A percentile compares a stretch with the other conserved stretches of the same genome.
Conservation (phyloP, 2,797 vertebrate genomes). For the Hoplostethus mediterraneus region DNA sequence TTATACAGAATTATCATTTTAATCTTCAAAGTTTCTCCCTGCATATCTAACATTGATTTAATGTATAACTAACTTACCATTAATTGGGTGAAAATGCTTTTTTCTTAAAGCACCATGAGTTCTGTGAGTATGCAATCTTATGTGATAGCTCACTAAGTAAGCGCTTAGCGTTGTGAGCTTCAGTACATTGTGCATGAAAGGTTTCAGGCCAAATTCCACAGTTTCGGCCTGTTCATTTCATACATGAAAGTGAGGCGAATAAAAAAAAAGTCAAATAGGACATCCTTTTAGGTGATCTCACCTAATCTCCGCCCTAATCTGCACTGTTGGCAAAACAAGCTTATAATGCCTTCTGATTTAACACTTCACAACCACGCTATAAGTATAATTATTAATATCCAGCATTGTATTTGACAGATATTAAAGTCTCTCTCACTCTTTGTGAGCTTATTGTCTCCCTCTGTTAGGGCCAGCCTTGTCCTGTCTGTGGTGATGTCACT, state of each 20-base stretch:
- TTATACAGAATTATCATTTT: slow-evolving; percentile 70
- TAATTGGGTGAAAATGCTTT: slow-evolving; percentile 29
- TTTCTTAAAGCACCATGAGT: slow-evolving; percentile 35
- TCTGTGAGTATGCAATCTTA: slow-evolving; percentile 1
- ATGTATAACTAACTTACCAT: slow-evolving; percentile 34
- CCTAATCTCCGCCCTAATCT: slow-evolving; percentile 6
- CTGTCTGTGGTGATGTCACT: slow-evolving; percentile 34
- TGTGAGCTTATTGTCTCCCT: slow-evolving; percentile 35
- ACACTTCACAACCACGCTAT: slow-evolving; percentile 57
- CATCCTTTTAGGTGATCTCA: not conserved
- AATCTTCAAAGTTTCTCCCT: slow-evolving; percentile 12
- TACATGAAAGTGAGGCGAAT: slow-evolving; percentile 35
- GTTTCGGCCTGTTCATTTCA: slow-evolving; percentile 32
- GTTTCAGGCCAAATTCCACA: slow-evolving; percentile 47
- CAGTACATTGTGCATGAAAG: slow-evolving; percentile 35
- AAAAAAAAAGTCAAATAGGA: slow-evolving; percentile 6
- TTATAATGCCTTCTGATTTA: slow-evolving; percentile 38
- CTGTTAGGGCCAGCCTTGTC: slow-evolving; percentile 10
- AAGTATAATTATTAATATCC: slow-evolving; percentile 56
- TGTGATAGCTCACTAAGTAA: slow-evolving; percentile 32
- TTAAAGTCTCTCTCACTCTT: slow-evolving; percentile 42
- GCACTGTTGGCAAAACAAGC: slow-evolving; percentile 23
- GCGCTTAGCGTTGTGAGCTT: slow-evolving; percentile 19
- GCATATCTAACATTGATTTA: slow-evolving; percentile 40
- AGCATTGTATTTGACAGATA: slow-evolving; percentile 63